Evolutionary conservation across 2,888 invertebrate genomes (phyloP), one percentile per base, ranked within the genome.

Genomic region (Eupithecia abbreviata): DNA sequence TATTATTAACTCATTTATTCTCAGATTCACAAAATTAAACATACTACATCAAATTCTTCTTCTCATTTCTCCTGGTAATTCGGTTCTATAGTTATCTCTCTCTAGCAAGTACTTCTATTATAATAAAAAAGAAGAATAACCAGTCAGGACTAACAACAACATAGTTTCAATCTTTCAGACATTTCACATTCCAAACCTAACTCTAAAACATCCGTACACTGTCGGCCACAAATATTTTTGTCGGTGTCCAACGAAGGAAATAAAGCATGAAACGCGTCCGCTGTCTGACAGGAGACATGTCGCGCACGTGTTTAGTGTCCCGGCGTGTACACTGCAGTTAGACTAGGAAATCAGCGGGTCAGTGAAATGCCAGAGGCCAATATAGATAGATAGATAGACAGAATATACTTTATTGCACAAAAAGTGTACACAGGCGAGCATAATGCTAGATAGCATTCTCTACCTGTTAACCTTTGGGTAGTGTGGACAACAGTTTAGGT

Each of bases 251-350:
- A n/a, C n/a, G 81, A 80, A 85, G 88, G 88, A 88, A 88, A 88
- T 88, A 86, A 85, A 84, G 84, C 83, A 84, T 85, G 85, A 83
- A 85, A 80, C 82, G 82, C 82, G 85, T 85, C 85, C 83, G 81
- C 83, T 76, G 73, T 82, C 77, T 79, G 84, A 81, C 82, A 74
- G 69, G 85, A 82, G 74, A 79, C 79, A 79, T 76, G 78, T 75
- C 81, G 82, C 84, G 84, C 84, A 85, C 83, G 80, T 84, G 88
- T 86, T 86, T 86, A 86, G 87, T 82, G 81, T 74, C 79, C 83
- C 79, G 78, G 84, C 84, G 82, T 84, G 85, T 83, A 71, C 47
- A 76, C 49, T 80, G 77, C 77, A 42, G 65, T 69, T 65, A 15
- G 30, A 58, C 79, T 66, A 82, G 30, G 51, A 67, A 62, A 75